These are phyloP conservation scores for Meloe dianella DNA, from an alignment of 2,888 invertebrate genomes.

Conservation along the genomic window DNA sequence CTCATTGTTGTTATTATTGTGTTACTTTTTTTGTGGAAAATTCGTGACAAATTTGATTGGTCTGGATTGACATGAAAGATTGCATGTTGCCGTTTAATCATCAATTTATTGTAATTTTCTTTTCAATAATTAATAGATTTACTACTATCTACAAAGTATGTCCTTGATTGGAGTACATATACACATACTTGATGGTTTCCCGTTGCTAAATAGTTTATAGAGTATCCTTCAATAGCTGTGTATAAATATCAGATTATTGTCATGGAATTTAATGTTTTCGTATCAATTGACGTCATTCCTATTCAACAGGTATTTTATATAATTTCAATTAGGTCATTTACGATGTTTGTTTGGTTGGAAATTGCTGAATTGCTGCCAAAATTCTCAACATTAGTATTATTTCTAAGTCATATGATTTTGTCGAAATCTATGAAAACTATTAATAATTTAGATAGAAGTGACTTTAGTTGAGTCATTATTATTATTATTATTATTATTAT, in stretches of 20 bases:
- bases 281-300: background rate
- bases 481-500: too few species aligned
- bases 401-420: background rate
- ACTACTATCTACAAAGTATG: background rate
- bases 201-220: too few species aligned
- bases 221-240: background rate
- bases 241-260: background rate
- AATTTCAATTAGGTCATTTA: background rate
- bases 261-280: background rate
- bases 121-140: background rate
- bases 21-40: background rate
- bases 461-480: background rate
- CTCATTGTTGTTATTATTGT: background rate
- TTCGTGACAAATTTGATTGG: background rate
- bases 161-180: background rate
- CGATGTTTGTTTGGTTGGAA: background rate
- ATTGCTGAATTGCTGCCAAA: background rate
- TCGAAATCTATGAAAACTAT: too few species aligned
- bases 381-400: background rate
- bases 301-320: conserved; percentile 3
- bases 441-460: too few species aligned
- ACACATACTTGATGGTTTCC: background rate
- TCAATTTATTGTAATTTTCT: background rate
- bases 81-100: background rate
- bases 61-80: background rate